These are phyloP conservation scores for Lepus townsendii DNA, from an alignment of 2,797 vertebrate species.

Conservation along the genomic window DNA sequence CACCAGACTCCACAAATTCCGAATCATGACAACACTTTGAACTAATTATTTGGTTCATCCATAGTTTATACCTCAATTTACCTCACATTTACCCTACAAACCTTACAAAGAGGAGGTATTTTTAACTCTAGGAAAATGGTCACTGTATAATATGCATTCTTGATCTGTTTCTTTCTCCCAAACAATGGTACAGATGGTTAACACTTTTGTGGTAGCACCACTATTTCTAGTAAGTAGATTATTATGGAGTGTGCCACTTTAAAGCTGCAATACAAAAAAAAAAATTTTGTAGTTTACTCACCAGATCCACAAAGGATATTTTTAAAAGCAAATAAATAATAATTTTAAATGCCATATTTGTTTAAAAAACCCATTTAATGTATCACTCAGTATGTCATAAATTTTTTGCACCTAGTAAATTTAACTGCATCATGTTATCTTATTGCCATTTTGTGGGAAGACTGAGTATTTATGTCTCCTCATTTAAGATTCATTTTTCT, in stretches of 20 bases:
- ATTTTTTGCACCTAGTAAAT: slow-evolving; percentile 69
- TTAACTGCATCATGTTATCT: slow-evolving; percentile 24
- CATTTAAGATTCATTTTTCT: slow-evolving; percentile 63
- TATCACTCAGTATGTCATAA: slow-evolving; percentile 43
- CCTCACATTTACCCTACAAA: slow-evolving; percentile 82
- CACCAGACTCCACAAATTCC: slow-evolving; percentile 77
- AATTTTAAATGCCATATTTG: slow-evolving; percentile 76
- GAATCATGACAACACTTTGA: slow-evolving; percentile 83
- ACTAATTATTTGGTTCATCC: slow-evolving; percentile 85
- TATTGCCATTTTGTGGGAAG: slow-evolving; percentile 58
- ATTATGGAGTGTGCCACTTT: slow-evolving; percentile 86
- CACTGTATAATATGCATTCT: slow-evolving; percentile 75
- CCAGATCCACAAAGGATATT: slow-evolving; percentile 68
- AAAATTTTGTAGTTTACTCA: background rate
- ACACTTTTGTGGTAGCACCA: slow-evolving; percentile 86
- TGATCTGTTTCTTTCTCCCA: slow-evolving; percentile 74
- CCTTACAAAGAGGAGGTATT: slow-evolving; percentile 77
- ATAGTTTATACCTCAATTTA: slow-evolving; percentile 84
- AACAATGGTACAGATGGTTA: slow-evolving; percentile 71
- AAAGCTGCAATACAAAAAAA: slow-evolving; percentile 91
- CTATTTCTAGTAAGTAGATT: slow-evolving; percentile 85
- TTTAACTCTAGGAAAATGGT: slow-evolving; percentile 80
- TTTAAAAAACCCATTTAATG: slow-evolving; percentile 52
- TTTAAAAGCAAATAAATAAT: slow-evolving; percentile 67
- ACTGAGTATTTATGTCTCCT: background rate